Percentiles rank a stretch among this genome's conserved stretches.
Evolutionary conservation across 1,140 invertebrate species (phyloP).

Genomic region (Drosophila navojoa): DNA sequence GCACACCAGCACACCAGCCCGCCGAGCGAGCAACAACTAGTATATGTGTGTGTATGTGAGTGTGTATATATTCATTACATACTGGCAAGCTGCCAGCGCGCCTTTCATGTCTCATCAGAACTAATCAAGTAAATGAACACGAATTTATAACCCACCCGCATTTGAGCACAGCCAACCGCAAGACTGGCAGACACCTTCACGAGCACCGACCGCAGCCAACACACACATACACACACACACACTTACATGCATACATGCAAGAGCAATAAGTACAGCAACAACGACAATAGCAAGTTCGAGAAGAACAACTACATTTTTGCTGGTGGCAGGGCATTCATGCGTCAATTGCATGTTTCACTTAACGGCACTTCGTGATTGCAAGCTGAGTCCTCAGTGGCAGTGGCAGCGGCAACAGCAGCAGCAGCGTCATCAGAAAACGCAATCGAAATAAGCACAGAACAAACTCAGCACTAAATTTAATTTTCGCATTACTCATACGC

Average conservation of each 20-base stretch:
- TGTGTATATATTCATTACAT: conserved; percentile 58
- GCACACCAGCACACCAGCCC: neutral
- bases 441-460: conserved; percentile 74
- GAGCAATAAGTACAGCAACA: conserved; percentile 27
- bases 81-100: conserved; percentile 67
- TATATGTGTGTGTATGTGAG: too few species aligned
- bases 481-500: conserved; percentile 83
- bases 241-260: neutral
- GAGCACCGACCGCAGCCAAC: conserved; percentile 50
- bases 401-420: neutral
- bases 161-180: conserved; percentile 64
- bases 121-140: conserved; percentile 81
- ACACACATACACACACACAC: conserved; percentile 46
- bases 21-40: neutral
- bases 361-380: conserved; percentile 80
- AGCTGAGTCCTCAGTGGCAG: conserved; percentile 49
- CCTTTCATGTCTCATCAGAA: conserved; percentile 80
- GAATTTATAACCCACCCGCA: conserved; percentile 51
- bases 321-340: conserved; percentile 68
- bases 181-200: conserved; percentile 67
- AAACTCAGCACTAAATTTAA: conserved; percentile 79
- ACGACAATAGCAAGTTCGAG: neutral
- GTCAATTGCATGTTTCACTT: conserved; percentile 82
- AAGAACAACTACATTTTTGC: conserved; percentile 56
- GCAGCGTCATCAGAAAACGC: conserved; percentile 9